Percentiles rank a stretch among this genome's conserved stretches.
These are phyloP conservation scores for Pandemis cinnamomeana DNA, from an alignment of 2,888 invertebrate species.

Conservation along the genomic window DNA sequence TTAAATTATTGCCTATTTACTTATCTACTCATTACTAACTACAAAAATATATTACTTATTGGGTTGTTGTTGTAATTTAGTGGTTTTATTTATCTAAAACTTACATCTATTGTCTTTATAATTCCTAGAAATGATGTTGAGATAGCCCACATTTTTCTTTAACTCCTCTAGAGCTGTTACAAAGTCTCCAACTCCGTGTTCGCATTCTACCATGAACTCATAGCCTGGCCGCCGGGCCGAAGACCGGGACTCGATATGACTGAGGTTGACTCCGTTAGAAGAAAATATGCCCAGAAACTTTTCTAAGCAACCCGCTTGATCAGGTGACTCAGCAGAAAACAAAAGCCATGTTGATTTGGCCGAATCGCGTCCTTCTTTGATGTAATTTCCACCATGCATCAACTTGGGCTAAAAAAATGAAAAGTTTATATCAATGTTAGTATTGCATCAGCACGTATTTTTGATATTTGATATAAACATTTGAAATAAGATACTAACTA, in stretches of 20 bases:
- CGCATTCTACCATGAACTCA: constrained; percentile 98
- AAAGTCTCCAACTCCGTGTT: constrained; percentile 89
- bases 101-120: constrained; percentile 91
- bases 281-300: constrained; percentile 95
- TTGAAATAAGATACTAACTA: too few species aligned
- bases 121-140: constrained; percentile 95
- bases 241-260: constrained; percentile 96
- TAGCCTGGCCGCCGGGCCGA: constrained; percentile 92
- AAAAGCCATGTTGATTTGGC: constrained; percentile 92
- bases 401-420: constrained; percentile 87
- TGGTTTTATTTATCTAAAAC: constrained; percentile 38
- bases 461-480: background rate
- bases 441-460: too few species aligned
- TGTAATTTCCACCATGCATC: constrained; percentile 93
- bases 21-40: too few species aligned
- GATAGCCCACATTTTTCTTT: constrained; percentile 88
- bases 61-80: too few species aligned
- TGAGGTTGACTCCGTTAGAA: constrained; percentile 91
- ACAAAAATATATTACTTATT: too few species aligned
- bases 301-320: constrained; percentile 94
- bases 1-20: too few species aligned
- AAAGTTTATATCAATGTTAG: background rate
- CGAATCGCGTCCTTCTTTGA: constrained; percentile 90
- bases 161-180: constrained; percentile 90
- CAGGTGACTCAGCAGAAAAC: constrained; percentile 92